Conservation (phyloP, 37 sponge, comb jelly and placozoan genomes). For the Ianthella basta region DNA sequence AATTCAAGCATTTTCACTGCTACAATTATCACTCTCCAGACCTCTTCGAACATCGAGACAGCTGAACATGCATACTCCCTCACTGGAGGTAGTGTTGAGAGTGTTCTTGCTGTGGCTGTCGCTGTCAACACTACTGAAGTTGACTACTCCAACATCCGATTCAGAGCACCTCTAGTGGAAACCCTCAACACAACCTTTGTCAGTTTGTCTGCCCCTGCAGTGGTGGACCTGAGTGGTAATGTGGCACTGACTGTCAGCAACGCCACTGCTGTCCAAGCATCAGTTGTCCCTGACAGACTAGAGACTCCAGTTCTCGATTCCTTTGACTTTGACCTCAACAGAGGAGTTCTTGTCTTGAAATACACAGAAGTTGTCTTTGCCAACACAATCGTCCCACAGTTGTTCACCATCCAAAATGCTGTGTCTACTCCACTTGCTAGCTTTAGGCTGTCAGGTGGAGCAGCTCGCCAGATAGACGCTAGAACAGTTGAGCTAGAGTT, state of each 20-base stretch:
- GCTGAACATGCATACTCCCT: constrained; percentile 52
- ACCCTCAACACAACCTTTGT: constrained; percentile 69
- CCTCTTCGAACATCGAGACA: constrained; percentile 6
- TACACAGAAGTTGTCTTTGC: constrained; percentile 72
- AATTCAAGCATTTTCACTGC: constrained; percentile 65
- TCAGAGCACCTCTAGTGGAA: constrained; percentile 65
- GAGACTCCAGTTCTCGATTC: constrained; percentile 54
- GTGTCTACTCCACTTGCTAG: background rate
- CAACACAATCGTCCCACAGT: constrained; percentile 37
- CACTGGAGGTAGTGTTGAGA: constrained; percentile 52
- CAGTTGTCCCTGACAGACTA: constrained; percentile 33
- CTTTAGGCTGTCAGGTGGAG: constrained; percentile 60
- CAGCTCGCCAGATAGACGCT: constrained; percentile 23
- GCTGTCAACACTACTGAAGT: constrained; percentile 62
- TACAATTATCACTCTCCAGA: constrained; percentile 72
- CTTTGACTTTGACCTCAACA: constrained; percentile 74
- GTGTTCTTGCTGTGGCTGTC: constrained; percentile 43
- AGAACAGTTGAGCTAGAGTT: constrained; percentile 39
- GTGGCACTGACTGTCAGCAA: constrained; percentile 44
- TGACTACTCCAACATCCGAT: constrained; percentile 73
- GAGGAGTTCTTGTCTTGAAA: constrained; percentile 60
- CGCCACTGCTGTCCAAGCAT: constrained; percentile 56
- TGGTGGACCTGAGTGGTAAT: constrained; percentile 77
- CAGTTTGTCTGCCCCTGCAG: constrained; percentile 47
- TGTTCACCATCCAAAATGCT: constrained; percentile 65